Evolutionary conservation across 2,888 invertebrate species (phyloP), one percentile per base, ranked within the genome.

Genomic region (Ectemnius continuus): DNA sequence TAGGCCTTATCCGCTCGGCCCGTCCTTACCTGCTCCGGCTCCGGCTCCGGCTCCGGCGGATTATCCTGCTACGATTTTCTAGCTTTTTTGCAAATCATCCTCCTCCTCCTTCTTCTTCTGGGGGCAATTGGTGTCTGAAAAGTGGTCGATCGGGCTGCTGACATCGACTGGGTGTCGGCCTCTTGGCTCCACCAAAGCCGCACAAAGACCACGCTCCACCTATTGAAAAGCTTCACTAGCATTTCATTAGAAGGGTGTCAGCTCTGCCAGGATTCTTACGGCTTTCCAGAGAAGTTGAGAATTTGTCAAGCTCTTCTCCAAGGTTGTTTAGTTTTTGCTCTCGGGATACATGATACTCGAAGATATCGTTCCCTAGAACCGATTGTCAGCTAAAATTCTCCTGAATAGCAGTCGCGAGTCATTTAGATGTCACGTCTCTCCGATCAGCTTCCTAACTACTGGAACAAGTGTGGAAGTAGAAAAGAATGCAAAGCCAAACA

Each of bases 1-100:
- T 23, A 23, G 23, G 23, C 23, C 23, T 23, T 3, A 23, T 3
- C 23, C 59, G 61, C 68, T 59, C 23, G 61, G 61, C 68, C 70
- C 47, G 70, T 65, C 47, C 69, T 81, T 85, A 83, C 85, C 84
- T 83, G 83, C 61, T 57, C 70, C 69, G 52, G 1, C 36, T n/a
- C n/a, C n/a, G n/a, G n/a, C n/a, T n/a, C 85, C 84, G 82, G 83
- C 61, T 57, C 70, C 69, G 52, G 1, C 36, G 67, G 73, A 63
- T 70, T 59, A 72, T 59, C 77, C 79, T 13, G 14, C 69, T 57
- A 70, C 63, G 61, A 81, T 81, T 79, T 73, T 65, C 18, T 68
- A 65, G 56, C 70, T 70, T 81, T 86, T 86, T 85, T 82, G 86
- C 86, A 85, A 87, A 80, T 88, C 88, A 88, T 85, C 64, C 75